phyloP scores from a whole-genome alignment of 1,140 invertebrate genomes.

The Ostrea edulis region DNA sequence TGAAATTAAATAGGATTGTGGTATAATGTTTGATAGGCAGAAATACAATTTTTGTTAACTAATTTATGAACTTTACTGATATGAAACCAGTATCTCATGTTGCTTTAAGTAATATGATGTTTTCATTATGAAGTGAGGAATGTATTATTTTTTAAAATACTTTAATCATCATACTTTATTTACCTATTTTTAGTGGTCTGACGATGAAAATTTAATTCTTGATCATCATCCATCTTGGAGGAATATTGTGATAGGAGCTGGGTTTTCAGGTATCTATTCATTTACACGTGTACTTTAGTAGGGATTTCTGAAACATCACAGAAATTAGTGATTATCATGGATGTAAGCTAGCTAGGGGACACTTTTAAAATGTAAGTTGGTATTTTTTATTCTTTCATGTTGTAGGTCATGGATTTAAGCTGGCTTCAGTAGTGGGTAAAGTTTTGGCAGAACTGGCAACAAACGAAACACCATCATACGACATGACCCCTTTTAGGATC shows the following conservation, averaged over 20 bases:
- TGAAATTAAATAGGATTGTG: no score
- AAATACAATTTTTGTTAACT: no score
- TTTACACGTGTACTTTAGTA: not conserved
- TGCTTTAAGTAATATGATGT: no score
- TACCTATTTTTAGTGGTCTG: constrained; percentile 63
- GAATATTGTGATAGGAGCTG: constrained; percentile 75
- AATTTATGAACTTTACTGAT: no score
- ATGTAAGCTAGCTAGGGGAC: not conserved
- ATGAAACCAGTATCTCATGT: no score
- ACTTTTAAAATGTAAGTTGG: not conserved
- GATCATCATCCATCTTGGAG: constrained; percentile 73
- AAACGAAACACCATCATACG: constrained; percentile 57
- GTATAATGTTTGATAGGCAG: no score
- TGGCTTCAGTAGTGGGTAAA: constrained; percentile 76
- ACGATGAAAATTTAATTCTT: constrained; percentile 71
- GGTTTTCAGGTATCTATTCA: constrained; percentile 76
- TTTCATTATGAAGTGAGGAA: no score
- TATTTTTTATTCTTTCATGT: constrained; percentile 33
- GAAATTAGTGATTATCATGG: no score
- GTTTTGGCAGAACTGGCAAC: constrained; percentile 70
- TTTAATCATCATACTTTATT: no score
- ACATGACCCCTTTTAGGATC: constrained; percentile 64
- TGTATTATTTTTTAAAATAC: no score
- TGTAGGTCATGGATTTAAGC: constrained; percentile 77
- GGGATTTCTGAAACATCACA: not conserved